Conservation (phyloP, 2,888 invertebrate genomes). For the Anorthoa munda region DNA sequence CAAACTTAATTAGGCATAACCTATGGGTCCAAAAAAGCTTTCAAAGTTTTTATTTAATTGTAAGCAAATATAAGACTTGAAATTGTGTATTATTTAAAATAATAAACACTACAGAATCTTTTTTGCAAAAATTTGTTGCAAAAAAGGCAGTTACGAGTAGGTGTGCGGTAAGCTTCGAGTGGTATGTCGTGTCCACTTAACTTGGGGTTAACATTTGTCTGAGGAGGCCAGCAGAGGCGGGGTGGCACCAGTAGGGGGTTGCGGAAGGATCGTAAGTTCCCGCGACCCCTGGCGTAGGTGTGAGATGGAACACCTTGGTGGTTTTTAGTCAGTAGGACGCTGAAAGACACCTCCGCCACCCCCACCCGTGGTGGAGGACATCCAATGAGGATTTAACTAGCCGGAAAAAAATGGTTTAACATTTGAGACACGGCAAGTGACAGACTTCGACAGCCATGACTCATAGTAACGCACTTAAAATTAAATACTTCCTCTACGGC, state of each 20-base stretch:
- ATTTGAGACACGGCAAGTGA: constrained; percentile 7
- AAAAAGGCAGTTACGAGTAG: not conserved
- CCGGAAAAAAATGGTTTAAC: too few relatives aligned
- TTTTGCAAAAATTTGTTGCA: not conserved
- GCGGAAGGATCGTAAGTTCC: too few relatives aligned
- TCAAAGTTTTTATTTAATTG: not conserved
- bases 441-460: constrained; percentile 20
- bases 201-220: not conserved
- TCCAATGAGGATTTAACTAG: too few relatives aligned
- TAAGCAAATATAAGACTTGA: not conserved
- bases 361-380: too few relatives aligned
- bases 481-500: constrained; percentile 47
- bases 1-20: not conserved
- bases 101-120: not conserved
- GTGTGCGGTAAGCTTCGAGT: not conserved
- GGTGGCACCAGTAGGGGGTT: too few relatives aligned
- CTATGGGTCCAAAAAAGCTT: not conserved
- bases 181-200: constrained; percentile 17
- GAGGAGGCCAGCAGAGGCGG: too few relatives aligned
- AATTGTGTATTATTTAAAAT: not conserved
- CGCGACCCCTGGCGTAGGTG: too few relatives aligned
- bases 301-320: too few relatives aligned
- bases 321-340: too few relatives aligned
- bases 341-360: too few relatives aligned
- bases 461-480: constrained; percentile 40